Base-by-base conservation (phyloP, 2,888 invertebrate species). In the Cyclophora punctaria region DNA sequence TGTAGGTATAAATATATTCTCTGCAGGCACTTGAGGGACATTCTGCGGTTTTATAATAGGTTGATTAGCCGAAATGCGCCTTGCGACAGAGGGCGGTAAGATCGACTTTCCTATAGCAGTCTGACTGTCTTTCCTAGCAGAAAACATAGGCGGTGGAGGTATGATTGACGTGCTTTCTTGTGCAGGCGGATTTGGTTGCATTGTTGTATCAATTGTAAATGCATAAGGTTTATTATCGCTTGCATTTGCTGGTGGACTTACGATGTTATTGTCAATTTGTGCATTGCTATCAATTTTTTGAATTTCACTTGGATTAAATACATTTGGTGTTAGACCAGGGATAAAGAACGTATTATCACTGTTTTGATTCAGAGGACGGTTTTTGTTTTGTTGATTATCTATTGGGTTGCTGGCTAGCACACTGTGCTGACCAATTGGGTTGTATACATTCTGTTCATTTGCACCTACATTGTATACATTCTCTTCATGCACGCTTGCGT, bases 111-210 rank as follows among this genome's bases (percentile, higher is more conserved):
- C 73, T 6, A 49, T 46, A n/a, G 67, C 58, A n/a, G 64, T 43
- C 48, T 71, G 71, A 47, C 59, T 67, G 3, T 75, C 76, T 42
- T 53, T 69, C 50, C 62, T 69, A 48, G 79, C 76, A 2, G 83
- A 80, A 57, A 85, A 86, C 83, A 83, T 84, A 0, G 84, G 83
- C 2, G 87, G 88, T 3, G 86, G 87, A 4, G 87, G 83, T 49
- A 86, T 82, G 1, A 81, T 71, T 34, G 70, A 61, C 4, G 72
- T 41, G 37, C 5, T 41, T 46, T 33, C 3, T n/a, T 37, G 51
- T 37, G 49, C 53, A 33, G 56, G 54, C 20, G 46, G 49, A 44
- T 46, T 46, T 44, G 51, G 45, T 43, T 35, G 51, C 7, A 45
- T 44, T 34, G 46, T 48, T 37, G 37, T 37, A 37, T 37, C 37